These are phyloP conservation scores for Platycheirus albimanus DNA, from an alignment of 2,888 invertebrate genomes.

Conservation along the genomic window DNA sequence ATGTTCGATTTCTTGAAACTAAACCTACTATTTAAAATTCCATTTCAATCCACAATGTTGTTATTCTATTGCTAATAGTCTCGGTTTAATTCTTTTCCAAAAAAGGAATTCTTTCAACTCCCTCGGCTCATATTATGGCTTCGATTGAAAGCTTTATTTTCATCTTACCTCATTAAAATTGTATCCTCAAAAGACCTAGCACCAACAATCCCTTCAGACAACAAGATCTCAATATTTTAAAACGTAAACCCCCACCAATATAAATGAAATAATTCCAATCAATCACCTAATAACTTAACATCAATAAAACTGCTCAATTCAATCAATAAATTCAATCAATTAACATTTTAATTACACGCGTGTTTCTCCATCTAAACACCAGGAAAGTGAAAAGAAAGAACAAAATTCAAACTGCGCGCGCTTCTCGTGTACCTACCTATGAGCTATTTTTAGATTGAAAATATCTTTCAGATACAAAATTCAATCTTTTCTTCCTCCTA, in stretches of 20 bases:
- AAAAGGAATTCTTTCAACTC: too few species aligned
- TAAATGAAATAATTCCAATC: constrained; percentile 42
- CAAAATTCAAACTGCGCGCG: constrained; percentile 30
- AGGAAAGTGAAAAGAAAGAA: too few species aligned
- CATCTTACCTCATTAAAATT: background rate
- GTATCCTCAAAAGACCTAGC: background rate
- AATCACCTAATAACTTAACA: constrained; percentile 49
- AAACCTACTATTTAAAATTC: too few species aligned
- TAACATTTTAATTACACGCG: background rate
- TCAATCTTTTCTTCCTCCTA: too few species aligned
- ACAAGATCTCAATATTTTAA: background rate
- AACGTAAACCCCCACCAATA: background rate
- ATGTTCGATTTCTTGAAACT: too few species aligned
- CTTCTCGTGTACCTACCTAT: background rate
- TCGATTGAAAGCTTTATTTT: background rate
- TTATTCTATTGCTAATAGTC: too few species aligned
- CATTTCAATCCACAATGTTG: too few species aligned
- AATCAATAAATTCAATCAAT: constrained; percentile 24
- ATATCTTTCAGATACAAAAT: background rate
- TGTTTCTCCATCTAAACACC: background rate
- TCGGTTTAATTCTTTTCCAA: too few species aligned
- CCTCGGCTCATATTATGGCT: background rate
- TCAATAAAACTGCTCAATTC: constrained; percentile 52
- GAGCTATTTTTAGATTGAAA: constrained; percentile 58
- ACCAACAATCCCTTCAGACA: background rate